These are phyloP conservation scores for Galeopsomyia nigrocyanea DNA, from an alignment of 2,888 invertebrate genomes.

Conservation along the genomic window DNA sequence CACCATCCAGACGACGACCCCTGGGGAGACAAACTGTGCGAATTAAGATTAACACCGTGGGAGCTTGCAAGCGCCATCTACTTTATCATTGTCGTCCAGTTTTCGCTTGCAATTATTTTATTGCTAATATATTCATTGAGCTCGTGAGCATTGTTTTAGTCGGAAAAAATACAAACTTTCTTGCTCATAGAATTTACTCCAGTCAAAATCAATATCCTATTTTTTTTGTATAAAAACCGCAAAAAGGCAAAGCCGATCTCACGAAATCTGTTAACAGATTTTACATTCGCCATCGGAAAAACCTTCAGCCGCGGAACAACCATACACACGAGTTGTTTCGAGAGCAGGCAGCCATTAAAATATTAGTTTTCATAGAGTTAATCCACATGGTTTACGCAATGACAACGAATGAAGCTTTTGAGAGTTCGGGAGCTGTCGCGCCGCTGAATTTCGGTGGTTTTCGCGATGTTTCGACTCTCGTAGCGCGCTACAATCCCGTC, in stretches of 20 bases:
- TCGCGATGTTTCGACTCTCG: background rate
- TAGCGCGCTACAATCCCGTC: conserved; percentile 8
- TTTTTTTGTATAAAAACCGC: background rate
- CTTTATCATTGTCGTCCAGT: conserved; percentile 62
- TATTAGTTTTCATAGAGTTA: conserved; percentile 54
- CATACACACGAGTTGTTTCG: too few relatives aligned
- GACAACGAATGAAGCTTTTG: conserved; percentile 52
- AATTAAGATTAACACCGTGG: conserved; percentile 64
- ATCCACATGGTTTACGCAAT: conserved; percentile 50
- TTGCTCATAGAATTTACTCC: conserved; percentile 3
- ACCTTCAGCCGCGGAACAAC: too few relatives aligned
- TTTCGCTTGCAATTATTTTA: conserved; percentile 17
- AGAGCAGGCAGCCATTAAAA: conserved; percentile 47
- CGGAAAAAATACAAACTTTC: too few relatives aligned
- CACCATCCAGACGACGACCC: conserved; percentile 50
- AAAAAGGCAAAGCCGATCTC: background rate
- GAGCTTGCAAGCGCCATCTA: conserved; percentile 45
- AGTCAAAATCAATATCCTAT: too few relatives aligned
- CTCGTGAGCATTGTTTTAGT: conserved; percentile 56
- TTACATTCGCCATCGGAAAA: too few relatives aligned
- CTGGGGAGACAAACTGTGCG: conserved; percentile 57
- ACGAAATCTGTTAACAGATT: too few relatives aligned
- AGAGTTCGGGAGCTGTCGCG: conserved; percentile 50
- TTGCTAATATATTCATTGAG: too few relatives aligned
- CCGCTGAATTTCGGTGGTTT: conserved; percentile 40